Conservation (phyloP, 2,888 invertebrate genomes). For the Pollenia griseotomentosa region DNA sequence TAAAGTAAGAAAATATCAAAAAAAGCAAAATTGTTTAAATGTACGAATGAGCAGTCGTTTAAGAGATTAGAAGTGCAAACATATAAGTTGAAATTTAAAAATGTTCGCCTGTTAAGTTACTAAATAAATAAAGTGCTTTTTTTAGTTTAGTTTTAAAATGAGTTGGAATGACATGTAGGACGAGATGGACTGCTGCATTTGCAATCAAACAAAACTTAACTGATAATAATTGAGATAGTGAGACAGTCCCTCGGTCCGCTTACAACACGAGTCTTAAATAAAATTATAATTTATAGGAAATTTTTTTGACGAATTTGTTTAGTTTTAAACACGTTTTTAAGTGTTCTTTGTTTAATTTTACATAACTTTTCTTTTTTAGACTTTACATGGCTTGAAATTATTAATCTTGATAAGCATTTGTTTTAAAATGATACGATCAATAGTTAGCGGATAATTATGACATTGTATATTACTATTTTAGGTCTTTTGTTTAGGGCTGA, state of each 20-base stretch:
- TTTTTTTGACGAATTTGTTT: slow-evolving; percentile 10
- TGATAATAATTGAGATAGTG: slow-evolving; percentile 44
- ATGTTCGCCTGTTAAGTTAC: slow-evolving; percentile 39
- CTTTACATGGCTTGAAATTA: slow-evolving; percentile 5
- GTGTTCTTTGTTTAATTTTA: slow-evolving; percentile 12
- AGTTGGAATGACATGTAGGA: neutral
- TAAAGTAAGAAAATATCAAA: slow-evolving; percentile 11
- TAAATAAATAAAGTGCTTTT: slow-evolving; percentile 50
- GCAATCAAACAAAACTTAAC: slow-evolving; percentile 41
- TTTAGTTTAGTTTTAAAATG: slow-evolving; percentile 13
- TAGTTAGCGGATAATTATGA: slow-evolving; percentile 1
- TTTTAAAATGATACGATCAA: slow-evolving; percentile 1
- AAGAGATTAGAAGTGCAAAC: slow-evolving; percentile 24
- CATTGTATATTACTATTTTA: neutral
- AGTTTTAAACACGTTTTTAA: slow-evolving; percentile 25
- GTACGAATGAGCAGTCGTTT: neutral
- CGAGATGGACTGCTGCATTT: neutral
- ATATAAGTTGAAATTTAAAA: neutral
- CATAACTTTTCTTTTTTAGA: slow-evolving; percentile 1
- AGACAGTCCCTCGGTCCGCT: neutral
- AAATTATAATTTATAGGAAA: slow-evolving; percentile 5
- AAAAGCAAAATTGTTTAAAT: neutral
- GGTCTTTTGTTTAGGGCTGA: neutral
- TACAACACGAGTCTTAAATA: slow-evolving; percentile 16
- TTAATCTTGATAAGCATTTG: slow-evolving; percentile 27